phyloP scores from a whole-genome alignment of 1,140 invertebrate species.

The Brachionus manjavacas region DNA sequence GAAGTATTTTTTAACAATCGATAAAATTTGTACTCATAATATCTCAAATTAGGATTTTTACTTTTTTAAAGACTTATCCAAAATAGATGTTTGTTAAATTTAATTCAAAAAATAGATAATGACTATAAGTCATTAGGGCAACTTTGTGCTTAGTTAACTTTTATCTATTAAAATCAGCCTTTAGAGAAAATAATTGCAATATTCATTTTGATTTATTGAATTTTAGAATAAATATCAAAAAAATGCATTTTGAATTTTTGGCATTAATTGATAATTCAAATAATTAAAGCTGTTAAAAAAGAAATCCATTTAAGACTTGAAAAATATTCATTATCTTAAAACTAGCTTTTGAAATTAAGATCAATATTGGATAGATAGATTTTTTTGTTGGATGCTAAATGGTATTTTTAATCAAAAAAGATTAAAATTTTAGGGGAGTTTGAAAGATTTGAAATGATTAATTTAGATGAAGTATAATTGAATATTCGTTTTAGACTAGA shows the following conservation, averaged over 20 bases:
- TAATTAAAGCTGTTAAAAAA: background rate
- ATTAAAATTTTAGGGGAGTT: background rate
- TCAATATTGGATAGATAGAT: background rate
- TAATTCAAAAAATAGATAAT: background rate
- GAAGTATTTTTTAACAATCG: background rate
- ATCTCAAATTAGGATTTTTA: background rate
- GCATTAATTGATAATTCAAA: background rate
- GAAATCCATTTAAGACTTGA: background rate
- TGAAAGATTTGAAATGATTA: background rate
- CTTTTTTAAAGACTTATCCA: background rate
- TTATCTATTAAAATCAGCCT: background rate
- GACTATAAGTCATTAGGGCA: background rate
- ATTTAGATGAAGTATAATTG: background rate
- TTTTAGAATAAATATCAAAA: background rate
- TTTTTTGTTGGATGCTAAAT: background rate
- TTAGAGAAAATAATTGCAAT: background rate
- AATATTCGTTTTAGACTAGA: background rate
- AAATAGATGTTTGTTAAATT: background rate
- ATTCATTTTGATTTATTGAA: background rate
- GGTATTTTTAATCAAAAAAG: background rate
- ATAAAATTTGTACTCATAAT: background rate
- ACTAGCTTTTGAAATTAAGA: background rate
- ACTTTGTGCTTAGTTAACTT: background rate
- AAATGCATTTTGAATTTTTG: background rate
- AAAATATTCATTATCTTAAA: background rate